Percentiles rank a stretch among this genome's conserved stretches.
phyloP scores from a whole-genome alignment of 2,797 vertebrate genomes.

The Mallotus villosus region DNA sequence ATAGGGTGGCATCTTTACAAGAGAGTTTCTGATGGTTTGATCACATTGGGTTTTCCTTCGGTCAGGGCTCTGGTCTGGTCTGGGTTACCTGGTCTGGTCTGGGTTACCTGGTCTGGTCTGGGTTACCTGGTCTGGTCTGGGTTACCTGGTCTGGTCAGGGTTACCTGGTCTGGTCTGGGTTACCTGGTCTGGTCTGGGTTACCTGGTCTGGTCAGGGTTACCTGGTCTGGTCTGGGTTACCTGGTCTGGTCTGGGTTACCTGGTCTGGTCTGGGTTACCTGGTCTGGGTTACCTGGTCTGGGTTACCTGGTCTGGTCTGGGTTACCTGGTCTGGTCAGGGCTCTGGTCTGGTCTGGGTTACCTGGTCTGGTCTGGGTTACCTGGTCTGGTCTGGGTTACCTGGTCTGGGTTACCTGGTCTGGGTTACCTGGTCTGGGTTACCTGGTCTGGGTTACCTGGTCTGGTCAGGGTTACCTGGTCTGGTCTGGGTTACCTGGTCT shows the following conservation, averaged over 20 bases:
- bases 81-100: too few species aligned
- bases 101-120: conserved; percentile 73
- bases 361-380: conserved; percentile 76
- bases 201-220: conserved; percentile 77
- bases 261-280: conserved; percentile 77
- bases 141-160: conserved; percentile 73
- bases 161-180: conserved; percentile 73
- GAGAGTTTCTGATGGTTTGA: too few species aligned
- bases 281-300: conserved; percentile 69
- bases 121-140: conserved; percentile 73
- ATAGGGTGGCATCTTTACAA: too few species aligned
- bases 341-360: too few species aligned
- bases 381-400: conserved; percentile 76
- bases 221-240: conserved; percentile 76
- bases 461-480: conserved; percentile 74
- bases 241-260: conserved; percentile 76
- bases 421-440: conserved; percentile 72
- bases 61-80: too few species aligned
- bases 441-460: conserved; percentile 78
- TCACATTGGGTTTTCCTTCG: too few species aligned
- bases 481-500: conserved; percentile 74
- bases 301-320: conserved; percentile 73
- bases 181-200: conserved; percentile 74
- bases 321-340: conserved; percentile 81
- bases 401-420: conserved; percentile 73